These are phyloP conservation scores for Himalopsyche kuldschensis DNA, from an alignment of 2,888 invertebrate species.

Conservation along the genomic window DNA sequence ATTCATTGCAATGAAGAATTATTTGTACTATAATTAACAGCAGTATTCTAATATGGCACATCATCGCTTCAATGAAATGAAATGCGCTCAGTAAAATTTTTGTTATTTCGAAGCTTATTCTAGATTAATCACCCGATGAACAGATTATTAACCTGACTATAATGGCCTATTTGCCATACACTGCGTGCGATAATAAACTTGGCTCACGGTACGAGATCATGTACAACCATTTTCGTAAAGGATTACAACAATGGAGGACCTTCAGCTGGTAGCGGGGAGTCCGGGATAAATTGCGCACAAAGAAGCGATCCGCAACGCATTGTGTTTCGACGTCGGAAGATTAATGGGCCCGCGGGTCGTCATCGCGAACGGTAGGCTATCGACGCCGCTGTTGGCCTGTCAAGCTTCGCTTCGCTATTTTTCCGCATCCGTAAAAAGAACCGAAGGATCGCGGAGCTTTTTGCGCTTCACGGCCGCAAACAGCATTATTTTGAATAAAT, in stretches of 20 bases:
- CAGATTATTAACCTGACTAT: neutral
- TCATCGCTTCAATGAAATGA: no score
- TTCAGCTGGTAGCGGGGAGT: neutral
- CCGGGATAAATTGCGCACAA: constrained; percentile 19
- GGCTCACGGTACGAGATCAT: neutral
- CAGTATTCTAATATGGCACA: no score
- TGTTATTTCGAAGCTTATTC: neutral
- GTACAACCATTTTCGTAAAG: neutral
- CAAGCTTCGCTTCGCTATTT: neutral
- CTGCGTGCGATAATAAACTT: neutral
- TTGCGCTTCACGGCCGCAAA: neutral
- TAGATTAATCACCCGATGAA: constrained; percentile 11
- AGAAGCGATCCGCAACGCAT: constrained; percentile 35
- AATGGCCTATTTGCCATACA: neutral
- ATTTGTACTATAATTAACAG: no score
- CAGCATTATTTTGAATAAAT: neutral
- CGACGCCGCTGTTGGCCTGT: neutral
- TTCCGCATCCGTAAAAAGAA: neutral
- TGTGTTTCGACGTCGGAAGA: constrained; percentile 31
- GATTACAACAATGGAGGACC: neutral
- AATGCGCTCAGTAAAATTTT: no score
- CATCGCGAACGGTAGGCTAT: constrained; percentile 14
- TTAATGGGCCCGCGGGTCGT: constrained; percentile 34
- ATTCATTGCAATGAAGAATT: no score
- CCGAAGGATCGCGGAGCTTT: neutral